Base-by-base conservation (phyloP, 2,888 invertebrate species). In the Siphlonurus alternatus region DNA sequence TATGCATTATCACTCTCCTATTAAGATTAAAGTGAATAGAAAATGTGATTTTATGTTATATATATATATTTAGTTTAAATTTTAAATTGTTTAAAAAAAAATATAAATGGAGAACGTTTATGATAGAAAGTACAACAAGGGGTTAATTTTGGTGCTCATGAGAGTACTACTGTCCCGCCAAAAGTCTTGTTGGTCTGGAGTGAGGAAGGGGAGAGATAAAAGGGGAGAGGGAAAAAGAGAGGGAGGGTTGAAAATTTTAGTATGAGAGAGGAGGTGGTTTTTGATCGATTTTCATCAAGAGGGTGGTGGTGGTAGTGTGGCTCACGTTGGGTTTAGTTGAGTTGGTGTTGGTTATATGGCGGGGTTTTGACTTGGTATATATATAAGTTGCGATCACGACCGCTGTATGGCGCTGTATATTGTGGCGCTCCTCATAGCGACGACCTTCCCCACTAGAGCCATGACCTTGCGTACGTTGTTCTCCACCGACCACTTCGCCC, bases 361-460 rank as follows among this genome's bases (percentile, higher is more conserved):
- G 38, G 38, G 38, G 7, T 38, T 38, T 38, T 38, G 5, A 15
- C 38, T 38, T 10, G 15, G 15, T 10, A 38, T 38, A 38, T 38
- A 38, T 38, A 38, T 10, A 38, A 38, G 5, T 38, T 38, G 15
- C n/a, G n/a, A n/a, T n/a, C n/a, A n/a, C n/a, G n/a, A n/a, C n/a
- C n/a, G n/a, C n/a, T n/a, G n/a, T n/a, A n/a, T n/a, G n/a, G n/a
- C n/a, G n/a, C n/a, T n/a, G n/a, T n/a, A n/a, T n/a, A n/a, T n/a
- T n/a, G n/a, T n/a, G n/a, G n/a, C n/a, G n/a, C n/a, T n/a, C 7
- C 56, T 56, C 19, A 18, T 56, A 38, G 38, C 38, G 38, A 38
- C 38, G 56, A 56, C 56, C 56, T 56, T 56, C 56, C 56, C 56
- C 56, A 56, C 56, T 56, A 22, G 7, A 56, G 56, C 56, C 56